Conservation (phyloP, 2,797 vertebrate genomes). For the Sebastiscus albofasciatus region DNA sequence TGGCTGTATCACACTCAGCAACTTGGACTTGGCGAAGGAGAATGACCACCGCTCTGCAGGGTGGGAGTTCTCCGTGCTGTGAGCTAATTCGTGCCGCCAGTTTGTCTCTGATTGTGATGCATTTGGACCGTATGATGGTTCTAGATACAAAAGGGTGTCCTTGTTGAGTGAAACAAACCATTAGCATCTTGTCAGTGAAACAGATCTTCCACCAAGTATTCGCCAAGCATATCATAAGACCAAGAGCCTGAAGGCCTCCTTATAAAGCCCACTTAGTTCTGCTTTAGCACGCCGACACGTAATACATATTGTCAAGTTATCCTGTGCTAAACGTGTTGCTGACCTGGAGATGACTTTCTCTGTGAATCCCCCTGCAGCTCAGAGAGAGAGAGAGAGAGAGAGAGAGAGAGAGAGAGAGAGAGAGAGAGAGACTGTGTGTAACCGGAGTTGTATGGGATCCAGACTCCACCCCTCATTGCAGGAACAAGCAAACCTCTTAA, state of each 20-base stretch:
- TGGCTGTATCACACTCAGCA: constrained; percentile 29
- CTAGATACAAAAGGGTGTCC: not conserved
- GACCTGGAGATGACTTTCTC: constrained; percentile 57
- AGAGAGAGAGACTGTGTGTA: constrained; percentile 40
- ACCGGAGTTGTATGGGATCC: constrained; percentile 71
- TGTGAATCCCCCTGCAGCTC: constrained; percentile 49
- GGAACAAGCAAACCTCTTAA: constrained; percentile 80
- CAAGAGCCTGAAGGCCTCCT: not conserved
- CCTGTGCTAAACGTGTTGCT: constrained; percentile 48
- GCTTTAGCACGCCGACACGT: constrained; percentile 25
- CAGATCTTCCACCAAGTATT: not conserved
- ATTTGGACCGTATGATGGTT: constrained; percentile 6
- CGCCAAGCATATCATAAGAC: constrained; percentile 9
- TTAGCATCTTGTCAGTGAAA: not conserved
- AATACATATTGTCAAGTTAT: constrained; percentile 48
- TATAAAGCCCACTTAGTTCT: constrained; percentile 14
- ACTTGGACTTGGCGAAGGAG: constrained; percentile 17
- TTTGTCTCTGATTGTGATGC: constrained; percentile 9
- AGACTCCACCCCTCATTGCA: constrained; percentile 70
- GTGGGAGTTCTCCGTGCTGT: constrained; percentile 35
- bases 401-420: constrained; percentile 11
- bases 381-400: constrained; percentile 10
- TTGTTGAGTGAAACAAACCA: constrained; percentile 15
- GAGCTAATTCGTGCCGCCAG: constrained; percentile 33
- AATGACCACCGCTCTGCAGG: constrained; percentile 40